Conservation (phyloP, 1,140 invertebrate genomes). For the Lordiphosa clarofinis region DNA sequence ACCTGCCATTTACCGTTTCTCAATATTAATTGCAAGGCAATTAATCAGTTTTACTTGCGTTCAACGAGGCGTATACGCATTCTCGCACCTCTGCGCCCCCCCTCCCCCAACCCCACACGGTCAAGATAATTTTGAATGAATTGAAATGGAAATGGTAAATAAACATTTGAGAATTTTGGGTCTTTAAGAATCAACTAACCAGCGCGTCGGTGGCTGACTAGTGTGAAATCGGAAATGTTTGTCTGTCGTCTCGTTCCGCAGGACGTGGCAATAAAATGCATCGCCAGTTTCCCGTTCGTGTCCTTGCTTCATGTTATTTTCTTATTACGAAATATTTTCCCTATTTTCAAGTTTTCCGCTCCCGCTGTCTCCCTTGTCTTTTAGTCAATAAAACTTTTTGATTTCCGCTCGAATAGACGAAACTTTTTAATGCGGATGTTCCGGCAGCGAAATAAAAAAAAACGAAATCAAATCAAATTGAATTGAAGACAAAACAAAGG, state of each 20-base stretch:
- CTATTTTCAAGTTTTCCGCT: constrained; percentile 43
- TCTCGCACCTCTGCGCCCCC: neutral
- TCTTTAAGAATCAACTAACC: constrained; percentile 34
- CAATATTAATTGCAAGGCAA: constrained; percentile 71
- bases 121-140: constrained; percentile 55
- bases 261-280: constrained; percentile 67
- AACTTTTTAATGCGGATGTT: constrained; percentile 73
- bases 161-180: constrained; percentile 48
- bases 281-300: constrained; percentile 34
- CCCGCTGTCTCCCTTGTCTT: constrained; percentile 32
- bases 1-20: constrained; percentile 72
- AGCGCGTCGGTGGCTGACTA: constrained; percentile 3
- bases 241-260: constrained; percentile 24
- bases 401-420: constrained; percentile 69
- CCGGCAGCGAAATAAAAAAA: constrained; percentile 36
- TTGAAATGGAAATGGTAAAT: constrained; percentile 68
- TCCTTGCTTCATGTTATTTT: constrained; percentile 37
- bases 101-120: neutral
- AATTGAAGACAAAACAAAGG: constrained; percentile 44
- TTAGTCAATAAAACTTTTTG: constrained; percentile 73
- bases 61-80: constrained; percentile 64
- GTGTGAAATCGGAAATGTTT: constrained; percentile 71
- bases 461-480: constrained; percentile 48
- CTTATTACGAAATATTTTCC: constrained; percentile 49
- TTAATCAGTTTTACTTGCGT: constrained; percentile 72